Evolutionary conservation across 2,113 vertebrate species (phyloP).

Genomic region (Ondatra zibethicus): DNA sequence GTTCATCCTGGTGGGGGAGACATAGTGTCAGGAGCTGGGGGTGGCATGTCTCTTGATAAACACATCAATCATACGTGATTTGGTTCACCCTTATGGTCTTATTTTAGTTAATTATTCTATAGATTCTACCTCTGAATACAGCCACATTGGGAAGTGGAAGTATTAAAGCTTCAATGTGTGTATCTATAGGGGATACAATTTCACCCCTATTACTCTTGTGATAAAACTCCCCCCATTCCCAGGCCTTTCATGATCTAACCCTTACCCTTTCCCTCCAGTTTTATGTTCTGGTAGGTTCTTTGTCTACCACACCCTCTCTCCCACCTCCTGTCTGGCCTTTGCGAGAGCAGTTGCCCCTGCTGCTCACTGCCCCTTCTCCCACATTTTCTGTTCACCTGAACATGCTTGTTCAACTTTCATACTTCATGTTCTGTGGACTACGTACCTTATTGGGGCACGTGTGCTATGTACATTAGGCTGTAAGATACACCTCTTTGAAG

Average conservation of each 20-base stretch:
- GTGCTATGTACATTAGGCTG: background rate
- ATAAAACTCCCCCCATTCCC: background rate
- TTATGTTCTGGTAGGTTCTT: background rate
- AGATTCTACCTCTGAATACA: background rate
- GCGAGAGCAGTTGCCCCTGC: background rate
- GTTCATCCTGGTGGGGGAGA: background rate
- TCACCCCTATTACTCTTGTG: background rate
- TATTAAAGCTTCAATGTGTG: background rate
- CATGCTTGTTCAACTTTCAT: background rate
- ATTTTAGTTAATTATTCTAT: background rate
- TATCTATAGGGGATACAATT: background rate
- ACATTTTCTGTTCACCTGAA: background rate
- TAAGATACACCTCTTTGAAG: background rate
- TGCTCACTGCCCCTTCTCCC: no score
- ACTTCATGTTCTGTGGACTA: accelerated
- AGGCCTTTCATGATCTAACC: background rate
- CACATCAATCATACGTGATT: background rate
- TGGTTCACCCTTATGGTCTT: background rate
- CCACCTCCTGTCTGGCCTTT: background rate
- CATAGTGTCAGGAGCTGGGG: no score
- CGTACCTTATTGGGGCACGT: background rate
- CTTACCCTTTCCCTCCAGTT: accelerated
- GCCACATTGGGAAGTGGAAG: background rate
- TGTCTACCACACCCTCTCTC: no score
- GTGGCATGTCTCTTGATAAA: background rate